phyloP scores from a whole-genome alignment of 2,113 vertebrate genomes.

The Grammatotria lemairii region DNA sequence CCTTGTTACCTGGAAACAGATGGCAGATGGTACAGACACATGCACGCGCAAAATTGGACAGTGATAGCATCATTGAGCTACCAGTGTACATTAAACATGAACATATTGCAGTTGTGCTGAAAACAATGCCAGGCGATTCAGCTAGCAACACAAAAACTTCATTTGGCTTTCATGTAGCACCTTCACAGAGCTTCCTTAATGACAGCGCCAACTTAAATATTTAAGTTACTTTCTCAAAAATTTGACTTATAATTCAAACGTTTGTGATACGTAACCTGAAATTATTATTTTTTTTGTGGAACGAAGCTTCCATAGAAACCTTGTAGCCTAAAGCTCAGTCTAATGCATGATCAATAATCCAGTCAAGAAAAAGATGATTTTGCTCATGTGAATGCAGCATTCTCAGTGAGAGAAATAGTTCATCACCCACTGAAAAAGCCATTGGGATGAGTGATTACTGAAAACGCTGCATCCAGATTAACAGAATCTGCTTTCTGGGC shows the following conservation, averaged over 20 bases:
- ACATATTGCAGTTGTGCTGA: neutral
- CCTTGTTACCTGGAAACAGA: neutral
- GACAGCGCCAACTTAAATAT: accelerated
- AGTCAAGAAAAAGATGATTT: neutral
- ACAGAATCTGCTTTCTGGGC: neutral
- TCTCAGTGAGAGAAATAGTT: neutral
- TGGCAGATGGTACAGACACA: neutral
- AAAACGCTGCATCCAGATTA: accelerated
- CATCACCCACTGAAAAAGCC: accelerated
- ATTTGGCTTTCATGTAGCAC: neutral
- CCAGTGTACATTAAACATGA: neutral
- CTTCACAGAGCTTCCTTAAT: neutral
- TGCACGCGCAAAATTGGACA: neutral
- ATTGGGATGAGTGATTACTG: neutral
- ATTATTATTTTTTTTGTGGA: neutral
- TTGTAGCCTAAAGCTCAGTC: neutral
- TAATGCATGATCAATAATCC: neutral
- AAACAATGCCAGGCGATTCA: neutral
- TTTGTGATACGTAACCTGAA: neutral
- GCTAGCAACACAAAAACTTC: neutral
- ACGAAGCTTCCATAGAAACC: neutral
- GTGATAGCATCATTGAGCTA: neutral
- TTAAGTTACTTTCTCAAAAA: neutral
- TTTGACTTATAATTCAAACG: neutral
- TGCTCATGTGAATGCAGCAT: neutral